Evolutionary conservation across 2,113 vertebrate species (phyloP), one percentile per base, ranked within the genome.

Genomic region (Hyaena hyaena): DNA sequence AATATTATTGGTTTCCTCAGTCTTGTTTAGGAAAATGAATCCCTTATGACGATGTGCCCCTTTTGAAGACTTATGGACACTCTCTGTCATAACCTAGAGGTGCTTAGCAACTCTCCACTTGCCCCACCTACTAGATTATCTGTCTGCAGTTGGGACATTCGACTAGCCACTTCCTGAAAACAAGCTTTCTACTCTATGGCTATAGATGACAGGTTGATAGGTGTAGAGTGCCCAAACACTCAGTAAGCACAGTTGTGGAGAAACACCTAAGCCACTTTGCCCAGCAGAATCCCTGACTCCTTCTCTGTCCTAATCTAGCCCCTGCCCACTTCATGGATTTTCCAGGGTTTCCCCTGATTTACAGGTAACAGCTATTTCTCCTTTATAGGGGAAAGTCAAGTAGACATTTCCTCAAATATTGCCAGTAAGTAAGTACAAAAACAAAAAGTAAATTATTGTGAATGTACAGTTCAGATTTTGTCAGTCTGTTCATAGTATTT

Each of bases 141-240:
- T 92, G 50, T 87, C 61, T 77, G 50, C 24, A 55, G 12, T 66
- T 88, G 97, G 95, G 88, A 97, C 96, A 94, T 97, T 96, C 96
- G 84, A 88, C 80, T 77, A n/a, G 90, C 85, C 89, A 84, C 94
- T 96, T 98, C 90, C 91, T 95, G 93, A 74, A 87, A 85, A 93
- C 89, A 86, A 74, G 92, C 92, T 82, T 96, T 97, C 88, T 87
- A 63, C 71, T 63, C 12, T 10, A 24, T 28, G 33, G 21, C 35
- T 77, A 7, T 48, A 50, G 26, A 12, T 9, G 50, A 88, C 21
- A 69, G 77, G 76, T 61, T 9, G 50, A 88, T 26, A 69, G 77
- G 76, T 61, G 0, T n/a, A 55, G 53, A 31, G 19, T 31, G 10
- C 58, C 11, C 4, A 0, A 58, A 77, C 53, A 68, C 43, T 45